These are phyloP conservation scores for Lypha dubia DNA, from an alignment of 2,888 invertebrate species.

Conservation along the genomic window DNA sequence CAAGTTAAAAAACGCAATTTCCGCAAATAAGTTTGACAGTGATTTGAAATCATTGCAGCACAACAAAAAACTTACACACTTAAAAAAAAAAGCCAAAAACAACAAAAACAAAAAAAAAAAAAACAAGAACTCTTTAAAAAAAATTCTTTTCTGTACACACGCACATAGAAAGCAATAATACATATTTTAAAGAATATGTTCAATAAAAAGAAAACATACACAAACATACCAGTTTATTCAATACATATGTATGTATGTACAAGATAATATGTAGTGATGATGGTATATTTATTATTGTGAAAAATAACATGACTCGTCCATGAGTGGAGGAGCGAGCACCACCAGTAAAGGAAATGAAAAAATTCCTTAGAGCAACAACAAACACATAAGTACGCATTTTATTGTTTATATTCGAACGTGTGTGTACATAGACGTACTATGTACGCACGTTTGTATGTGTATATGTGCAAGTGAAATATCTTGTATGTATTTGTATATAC, in stretches of 20 bases:
- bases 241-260: not conserved
- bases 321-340: too few relatives aligned
- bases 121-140: too few relatives aligned
- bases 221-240: not conserved
- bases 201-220: slow-evolving; percentile 45
- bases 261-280: slow-evolving; percentile 22
- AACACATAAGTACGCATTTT: slow-evolving; percentile 61
- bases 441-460: slow-evolving; percentile 11
- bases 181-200: slow-evolving; percentile 57
- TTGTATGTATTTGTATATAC: not conserved
- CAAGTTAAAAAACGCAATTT: slow-evolving; percentile 67
- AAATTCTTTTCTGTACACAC: not conserved
- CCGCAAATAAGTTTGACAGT: slow-evolving; percentile 71
- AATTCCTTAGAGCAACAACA: slow-evolving; percentile 67
- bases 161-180: slow-evolving; percentile 42
- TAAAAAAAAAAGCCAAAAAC: not conserved
- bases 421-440: too few relatives aligned
- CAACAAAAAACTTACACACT: slow-evolving; percentile 42
- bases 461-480: not conserved
- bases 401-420: slow-evolving; percentile 37
- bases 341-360: slow-evolving; percentile 69
- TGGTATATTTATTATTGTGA: slow-evolving; percentile 42
- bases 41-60: slow-evolving; percentile 70
- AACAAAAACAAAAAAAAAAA: too few relatives aligned
- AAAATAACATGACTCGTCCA: slow-evolving; percentile 30